phyloP scores from a whole-genome alignment of 2,797 vertebrate species.

The Enteromius argenteus region DNA sequence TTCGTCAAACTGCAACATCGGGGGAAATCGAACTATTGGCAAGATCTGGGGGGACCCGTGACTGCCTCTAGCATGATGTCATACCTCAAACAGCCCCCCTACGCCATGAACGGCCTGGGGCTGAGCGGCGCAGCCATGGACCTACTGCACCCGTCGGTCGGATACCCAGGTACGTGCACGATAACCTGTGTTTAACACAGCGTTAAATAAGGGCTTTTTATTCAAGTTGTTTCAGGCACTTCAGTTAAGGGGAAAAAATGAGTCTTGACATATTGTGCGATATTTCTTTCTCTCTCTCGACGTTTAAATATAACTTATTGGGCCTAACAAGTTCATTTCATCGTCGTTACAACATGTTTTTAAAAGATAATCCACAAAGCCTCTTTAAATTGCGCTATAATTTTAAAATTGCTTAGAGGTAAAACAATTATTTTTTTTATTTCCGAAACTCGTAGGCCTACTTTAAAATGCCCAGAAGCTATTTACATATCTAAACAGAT shows the following conservation, averaged over 20 bases:
- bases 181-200: not conserved
- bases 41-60: constrained; percentile 84
- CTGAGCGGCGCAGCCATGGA: constrained; percentile 93
- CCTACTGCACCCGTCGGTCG: constrained; percentile 93
- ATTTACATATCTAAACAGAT: not conserved
- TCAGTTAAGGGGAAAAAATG: not conserved
- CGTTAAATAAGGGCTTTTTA: not conserved
- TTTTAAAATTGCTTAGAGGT: not conserved
- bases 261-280: not conserved
- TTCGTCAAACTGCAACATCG: constrained; percentile 84
- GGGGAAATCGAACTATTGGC: constrained; percentile 81
- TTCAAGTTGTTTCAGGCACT: not conserved
- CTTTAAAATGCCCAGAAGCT: not conserved
- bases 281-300: not conserved
- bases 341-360: not conserved
- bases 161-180: constrained; percentile 86
- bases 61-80: constrained; percentile 98
- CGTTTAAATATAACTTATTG: not conserved
- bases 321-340: not conserved
- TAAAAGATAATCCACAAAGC: not conserved
- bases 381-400: not conserved
- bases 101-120: constrained; percentile 95
- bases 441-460: constrained; percentile 1
- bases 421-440: not conserved
- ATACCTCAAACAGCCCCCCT: constrained; percentile 99